Base-by-base conservation (phyloP, 2,113 vertebrate species). In the Indicator indicator region DNA sequence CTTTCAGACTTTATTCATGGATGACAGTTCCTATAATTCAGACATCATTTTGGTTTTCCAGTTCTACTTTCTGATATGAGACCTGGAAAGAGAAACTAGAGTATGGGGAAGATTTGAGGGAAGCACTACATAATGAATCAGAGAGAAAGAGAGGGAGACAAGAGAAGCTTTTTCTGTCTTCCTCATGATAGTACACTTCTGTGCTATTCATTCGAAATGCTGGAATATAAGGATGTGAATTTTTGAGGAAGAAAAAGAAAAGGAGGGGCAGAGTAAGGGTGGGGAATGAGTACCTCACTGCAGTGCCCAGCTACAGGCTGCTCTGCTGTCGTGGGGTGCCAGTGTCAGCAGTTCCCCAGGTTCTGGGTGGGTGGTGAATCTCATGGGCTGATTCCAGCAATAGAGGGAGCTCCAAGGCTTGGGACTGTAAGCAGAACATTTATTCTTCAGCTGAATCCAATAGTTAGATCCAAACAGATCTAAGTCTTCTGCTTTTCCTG, bases 331-430 rank as follows among this genome's bases (percentile, higher is more conserved):
- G 0, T 71, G 64, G 24, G 6, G 5, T 28, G 17, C 27, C 63
- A 40, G 0, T 1, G 1, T 14, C n/a, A n/a, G 16, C 5, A 15
- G 28, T 48, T 20, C 17, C 23, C 28, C 19, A 18, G 0, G 0
- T 60, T 48, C 9, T 8, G 16, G 2, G 3, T 54, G n/a, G 14
- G 81, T 63, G 38, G 33, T 2, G 4, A 81, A 48, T 70, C 65
- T 73, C 77, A 17, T 6, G 33, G 33, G 12, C 48, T 83, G 42
- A 33, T 67, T 62, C 23, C 54, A 52, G 74, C 67, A 83, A 27
- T 1, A 63, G 70, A 32, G 42, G 50, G 64, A 89, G 65, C 58
- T 56, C 60, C 52, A 36, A 59, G 81, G 14, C 42, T 72, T 59
- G 30, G 80, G 30, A 56, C 13, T 28, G 26, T 36, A 52, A 71